phyloP scores from a whole-genome alignment of 2,113 vertebrate species.

The Rhegmatorhina hoffmannsi region DNA sequence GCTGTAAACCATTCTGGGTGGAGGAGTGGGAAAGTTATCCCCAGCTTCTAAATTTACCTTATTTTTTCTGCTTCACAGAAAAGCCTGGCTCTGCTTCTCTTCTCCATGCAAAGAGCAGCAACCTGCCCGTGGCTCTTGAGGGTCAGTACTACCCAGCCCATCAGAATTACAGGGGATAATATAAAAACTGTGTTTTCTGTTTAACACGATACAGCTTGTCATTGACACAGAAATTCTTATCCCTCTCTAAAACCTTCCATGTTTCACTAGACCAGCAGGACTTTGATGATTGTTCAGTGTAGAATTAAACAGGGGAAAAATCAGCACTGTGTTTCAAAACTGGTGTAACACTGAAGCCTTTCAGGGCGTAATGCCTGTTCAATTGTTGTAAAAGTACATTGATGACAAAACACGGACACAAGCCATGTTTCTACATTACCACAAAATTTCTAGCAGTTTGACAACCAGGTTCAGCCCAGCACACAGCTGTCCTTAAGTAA shows the following conservation, averaged over 20 bases:
- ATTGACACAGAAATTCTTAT: background rate
- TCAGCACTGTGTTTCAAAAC: background rate
- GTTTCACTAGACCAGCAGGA: background rate
- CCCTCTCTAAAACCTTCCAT: background rate
- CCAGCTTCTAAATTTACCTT: background rate
- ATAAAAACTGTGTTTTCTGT: background rate
- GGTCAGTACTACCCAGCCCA: background rate
- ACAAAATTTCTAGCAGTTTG: background rate
- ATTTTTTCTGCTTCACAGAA: background rate
- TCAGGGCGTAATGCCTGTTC: background rate
- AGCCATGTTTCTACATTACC: background rate
- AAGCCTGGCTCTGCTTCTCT: background rate
- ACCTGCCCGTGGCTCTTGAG: background rate
- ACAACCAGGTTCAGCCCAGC: too few relatives aligned
- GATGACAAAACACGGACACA: accelerated
- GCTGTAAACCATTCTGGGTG: background rate
- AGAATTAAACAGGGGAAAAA: background rate
- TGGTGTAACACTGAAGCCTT: background rate
- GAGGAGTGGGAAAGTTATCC: background rate
- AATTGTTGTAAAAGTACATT: background rate
- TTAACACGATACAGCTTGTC: background rate
- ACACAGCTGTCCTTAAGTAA: too few relatives aligned
- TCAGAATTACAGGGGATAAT: background rate
- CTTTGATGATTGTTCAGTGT: background rate
- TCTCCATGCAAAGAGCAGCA: background rate